phyloP scores from a whole-genome alignment of 2,797 vertebrate genomes.

The Acanthornis magna region DNA sequence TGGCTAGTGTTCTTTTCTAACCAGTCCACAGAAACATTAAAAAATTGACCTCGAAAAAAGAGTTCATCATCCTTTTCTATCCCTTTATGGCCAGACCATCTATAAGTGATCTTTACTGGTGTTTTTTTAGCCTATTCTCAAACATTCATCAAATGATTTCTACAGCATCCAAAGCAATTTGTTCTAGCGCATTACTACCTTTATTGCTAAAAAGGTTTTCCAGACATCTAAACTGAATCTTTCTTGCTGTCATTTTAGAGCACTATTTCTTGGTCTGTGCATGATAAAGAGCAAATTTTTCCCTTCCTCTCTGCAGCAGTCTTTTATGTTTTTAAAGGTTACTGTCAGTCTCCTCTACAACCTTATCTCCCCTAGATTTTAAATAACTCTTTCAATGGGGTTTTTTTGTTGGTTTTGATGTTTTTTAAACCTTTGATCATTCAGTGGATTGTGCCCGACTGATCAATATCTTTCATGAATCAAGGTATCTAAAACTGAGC shows the following conservation, averaged over 20 bases:
- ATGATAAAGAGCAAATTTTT: not conserved
- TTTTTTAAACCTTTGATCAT: not conserved
- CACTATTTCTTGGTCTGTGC: not conserved
- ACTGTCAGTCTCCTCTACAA: not conserved
- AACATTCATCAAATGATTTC: not conserved
- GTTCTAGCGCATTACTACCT: not conserved
- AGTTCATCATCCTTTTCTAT: not conserved
- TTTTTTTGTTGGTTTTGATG: not conserved
- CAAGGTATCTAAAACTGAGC: not conserved
- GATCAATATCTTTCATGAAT: not conserved
- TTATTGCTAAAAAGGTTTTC: not conserved
- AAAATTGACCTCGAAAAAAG: not conserved
- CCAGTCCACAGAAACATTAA: not conserved
- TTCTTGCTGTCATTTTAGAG: not conserved
- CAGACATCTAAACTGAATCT: not conserved
- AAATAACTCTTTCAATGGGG: not conserved
- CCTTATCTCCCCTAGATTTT: not conserved
- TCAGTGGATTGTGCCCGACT: not conserved
- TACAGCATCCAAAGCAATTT: not conserved
- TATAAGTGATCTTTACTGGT: not conserved
- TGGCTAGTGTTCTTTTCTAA: not conserved
- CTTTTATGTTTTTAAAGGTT: not conserved
- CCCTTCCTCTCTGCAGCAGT: not conserved
- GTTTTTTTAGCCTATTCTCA: not conserved
- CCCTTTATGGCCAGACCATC: not conserved